These are phyloP conservation scores for Ptychoptera albimana DNA, from an alignment of 2,888 invertebrate genomes.

Conservation along the genomic window DNA sequence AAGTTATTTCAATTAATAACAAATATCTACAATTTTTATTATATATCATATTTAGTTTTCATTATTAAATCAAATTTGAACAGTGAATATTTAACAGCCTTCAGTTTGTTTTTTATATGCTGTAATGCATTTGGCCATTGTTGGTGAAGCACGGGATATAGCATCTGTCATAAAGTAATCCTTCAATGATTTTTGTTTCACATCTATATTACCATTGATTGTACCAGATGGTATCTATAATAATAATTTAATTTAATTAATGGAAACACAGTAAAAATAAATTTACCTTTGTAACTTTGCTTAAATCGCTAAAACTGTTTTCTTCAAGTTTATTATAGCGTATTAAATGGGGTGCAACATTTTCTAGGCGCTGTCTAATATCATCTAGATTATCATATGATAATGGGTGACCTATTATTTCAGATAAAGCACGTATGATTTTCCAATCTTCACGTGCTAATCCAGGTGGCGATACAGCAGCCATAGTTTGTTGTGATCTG, in stretches of 20 bases:
- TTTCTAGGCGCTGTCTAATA: conserved; percentile 61
- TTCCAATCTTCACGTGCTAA: conserved; percentile 96
- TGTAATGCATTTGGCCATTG: conserved; percentile 96
- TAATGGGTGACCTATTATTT: conserved; percentile 44
- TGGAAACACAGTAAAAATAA: neutral
- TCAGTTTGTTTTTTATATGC: conserved; percentile 54
- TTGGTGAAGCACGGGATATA: conserved; percentile 89
- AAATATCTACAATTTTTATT: too few species aligned
- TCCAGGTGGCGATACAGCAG: conserved; percentile 82
- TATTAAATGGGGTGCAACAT: conserved; percentile 79
- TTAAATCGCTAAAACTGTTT: conserved; percentile 48
- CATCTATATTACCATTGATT: conserved; percentile 39
- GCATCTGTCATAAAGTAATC: conserved; percentile 92
- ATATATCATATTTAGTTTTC: too few species aligned
- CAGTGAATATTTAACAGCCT: too few species aligned
- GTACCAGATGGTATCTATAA: conserved; percentile 32
- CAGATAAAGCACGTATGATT: conserved; percentile 89
- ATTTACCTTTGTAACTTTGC: neutral
- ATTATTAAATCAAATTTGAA: too few species aligned
- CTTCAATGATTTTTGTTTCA: conserved; percentile 60
- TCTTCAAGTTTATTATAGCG: conserved; percentile 70
- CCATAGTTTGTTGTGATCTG: conserved; percentile 76
- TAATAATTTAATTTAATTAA: conserved; percentile 1
- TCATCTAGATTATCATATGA: conserved; percentile 81
- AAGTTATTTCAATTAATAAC: too few species aligned